A percentile compares a stretch with the other conserved stretches of the same genome.
Evolutionary conservation across 2,888 invertebrate genomes (phyloP).

Genomic region (Cheilosia pagana): DNA sequence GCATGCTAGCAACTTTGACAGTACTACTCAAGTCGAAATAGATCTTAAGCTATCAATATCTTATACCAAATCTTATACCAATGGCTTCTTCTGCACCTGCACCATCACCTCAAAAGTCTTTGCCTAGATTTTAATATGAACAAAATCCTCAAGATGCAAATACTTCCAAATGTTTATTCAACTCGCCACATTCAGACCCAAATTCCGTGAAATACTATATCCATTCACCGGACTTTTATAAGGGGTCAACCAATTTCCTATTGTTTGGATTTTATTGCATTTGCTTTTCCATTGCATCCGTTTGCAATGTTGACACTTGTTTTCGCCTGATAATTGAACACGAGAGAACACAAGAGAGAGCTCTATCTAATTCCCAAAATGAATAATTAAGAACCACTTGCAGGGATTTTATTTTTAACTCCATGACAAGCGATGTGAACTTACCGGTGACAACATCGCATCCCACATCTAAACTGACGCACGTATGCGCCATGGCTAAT

Average conservation of each 20-base stretch:
- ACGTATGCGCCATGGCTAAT: conserved; percentile 67
- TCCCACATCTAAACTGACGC: conserved; percentile 51
- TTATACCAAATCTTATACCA: too few species aligned
- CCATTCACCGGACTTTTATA: conserved; percentile 14
- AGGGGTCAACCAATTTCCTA: not conserved
- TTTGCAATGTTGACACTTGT: not conserved
- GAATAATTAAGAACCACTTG: conserved; percentile 67
- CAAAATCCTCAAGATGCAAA: too few species aligned
- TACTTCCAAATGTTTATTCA: too few species aligned
- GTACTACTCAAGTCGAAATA: too few species aligned
- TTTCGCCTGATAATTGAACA: not conserved
- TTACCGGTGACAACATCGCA: conserved; percentile 30
- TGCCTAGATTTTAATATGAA: too few species aligned
- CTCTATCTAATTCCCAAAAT: conserved; percentile 1
- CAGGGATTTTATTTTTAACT: conserved; percentile 50
- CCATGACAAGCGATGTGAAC: conserved; percentile 46
- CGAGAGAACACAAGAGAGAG: not conserved
- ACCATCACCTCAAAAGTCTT: too few species aligned
- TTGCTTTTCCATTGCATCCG: not conserved
- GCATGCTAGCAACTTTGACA: too few species aligned
- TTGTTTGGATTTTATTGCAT: conserved; percentile 33
- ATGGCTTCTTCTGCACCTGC: too few species aligned
- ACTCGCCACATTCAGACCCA: not conserved
- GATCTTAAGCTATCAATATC: too few species aligned
- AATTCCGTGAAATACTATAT: not conserved